These are phyloP conservation scores for Microcebus ravelobensis DNA, from an alignment of 2,113 vertebrate species.

Conservation along the genomic window DNA sequence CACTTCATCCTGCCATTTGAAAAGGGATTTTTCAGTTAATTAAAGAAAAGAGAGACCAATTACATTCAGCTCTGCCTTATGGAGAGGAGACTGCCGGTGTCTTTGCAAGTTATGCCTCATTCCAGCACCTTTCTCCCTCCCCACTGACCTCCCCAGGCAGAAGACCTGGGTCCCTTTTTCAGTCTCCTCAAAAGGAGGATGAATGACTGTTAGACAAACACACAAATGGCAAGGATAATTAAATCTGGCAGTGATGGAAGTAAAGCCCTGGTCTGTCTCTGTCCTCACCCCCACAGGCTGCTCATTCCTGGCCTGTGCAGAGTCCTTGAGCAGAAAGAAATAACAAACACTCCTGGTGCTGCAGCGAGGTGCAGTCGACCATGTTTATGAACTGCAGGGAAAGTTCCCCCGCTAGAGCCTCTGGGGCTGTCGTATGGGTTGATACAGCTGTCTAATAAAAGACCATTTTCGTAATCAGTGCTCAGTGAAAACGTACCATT, in stretches of 20 bases:
- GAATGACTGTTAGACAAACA: neutral
- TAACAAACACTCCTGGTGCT: neutral
- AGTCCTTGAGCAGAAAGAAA: constrained; percentile 19
- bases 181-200: neutral
- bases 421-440: constrained; percentile 24
- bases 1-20: neutral
- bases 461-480: constrained; percentile 74
- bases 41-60: neutral
- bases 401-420: neutral
- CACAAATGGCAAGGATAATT: neutral
- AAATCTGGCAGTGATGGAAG: constrained; percentile 31
- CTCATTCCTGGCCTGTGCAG: neutral
- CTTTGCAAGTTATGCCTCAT: neutral
- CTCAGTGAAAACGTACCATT: constrained; percentile 76
- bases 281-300: neutral
- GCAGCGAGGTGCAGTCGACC: neutral
- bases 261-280: neutral
- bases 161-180: neutral
- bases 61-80: neutral
- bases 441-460: constrained; percentile 73
- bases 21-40: neutral
- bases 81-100: neutral
- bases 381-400: neutral
- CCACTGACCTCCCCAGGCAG: neutral
- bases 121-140: neutral